Evolutionary conservation across 2,888 invertebrate species (phyloP), one percentile per base, ranked within the genome.

Genomic region (Galerucella pusilla): DNA sequence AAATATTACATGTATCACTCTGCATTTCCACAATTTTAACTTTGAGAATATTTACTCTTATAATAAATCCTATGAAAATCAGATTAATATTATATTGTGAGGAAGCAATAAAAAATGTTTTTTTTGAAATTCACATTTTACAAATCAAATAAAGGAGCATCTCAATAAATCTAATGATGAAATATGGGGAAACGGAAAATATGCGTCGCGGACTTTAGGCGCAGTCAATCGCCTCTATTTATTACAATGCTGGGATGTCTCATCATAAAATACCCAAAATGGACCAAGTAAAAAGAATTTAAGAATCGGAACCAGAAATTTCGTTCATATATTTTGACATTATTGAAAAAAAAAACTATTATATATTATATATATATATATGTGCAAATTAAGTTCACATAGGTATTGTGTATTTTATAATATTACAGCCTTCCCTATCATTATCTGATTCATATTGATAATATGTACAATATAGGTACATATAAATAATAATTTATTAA

Each of bases 401-500:
- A n/a, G n/a, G n/a, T n/a, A 20, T 20, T 20, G 11, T 10, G 59
- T 20, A 60, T 60, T 60, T 60, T 25, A 60, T 25, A 25, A 60
- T 60, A 3, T 12, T 28, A 60, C 28, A 28, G 3, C 60, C 12
- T 20, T 28, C 80, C 79, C 78, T 81, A 82, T 70, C 73, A 75
- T 80, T 80, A 79, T 84, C 82, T 83, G 81, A 78, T 85, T 85
- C 83, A 83, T 83, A 82, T 85, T 85, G 83, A 85, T 85, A 84
- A 85, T 85, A 86, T 86, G 83, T 86, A 86, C 86, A 86, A 86
- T 86, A 84, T 85, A 85, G 85, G 73, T 75, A 85, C 85, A 73
- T 75, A 85, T 86, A 85, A 85, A 85, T 85, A 83, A 83, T 83
- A 83, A 83, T 83, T 83, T 84, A 84, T 84, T 83, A 75, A 81